Evolutionary conservation across 2,113 vertebrate genomes (phyloP).

Genomic region (Ahaetulla prasina): DNA sequence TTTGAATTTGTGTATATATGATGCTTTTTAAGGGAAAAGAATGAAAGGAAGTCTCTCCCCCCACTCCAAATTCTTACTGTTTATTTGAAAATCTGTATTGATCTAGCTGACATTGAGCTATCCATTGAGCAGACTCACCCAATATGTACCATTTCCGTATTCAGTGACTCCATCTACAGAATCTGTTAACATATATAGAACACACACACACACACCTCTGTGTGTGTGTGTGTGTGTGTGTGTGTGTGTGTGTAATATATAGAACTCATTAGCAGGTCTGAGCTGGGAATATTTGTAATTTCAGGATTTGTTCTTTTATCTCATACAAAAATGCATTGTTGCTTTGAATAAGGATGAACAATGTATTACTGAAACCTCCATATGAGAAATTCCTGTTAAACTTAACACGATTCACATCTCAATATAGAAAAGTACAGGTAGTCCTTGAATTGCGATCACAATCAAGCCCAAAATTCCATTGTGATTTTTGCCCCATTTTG

Average conservation of each 20-base stretch:
- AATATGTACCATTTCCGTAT: background rate
- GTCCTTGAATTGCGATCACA: background rate
- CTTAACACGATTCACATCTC: background rate
- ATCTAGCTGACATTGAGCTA: no score
- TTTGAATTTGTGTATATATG: background rate
- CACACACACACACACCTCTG: no score
- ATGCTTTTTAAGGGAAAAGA: background rate
- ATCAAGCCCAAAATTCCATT: background rate
- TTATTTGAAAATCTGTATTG: background rate
- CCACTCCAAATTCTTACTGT: background rate
- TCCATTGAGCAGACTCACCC: background rate
- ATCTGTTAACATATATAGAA: background rate
- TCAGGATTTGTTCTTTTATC: background rate
- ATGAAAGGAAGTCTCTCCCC: background rate
- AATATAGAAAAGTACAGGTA: background rate
- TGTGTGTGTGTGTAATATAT: no score
- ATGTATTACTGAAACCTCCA: background rate
- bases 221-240: no score
- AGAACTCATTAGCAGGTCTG: background rate
- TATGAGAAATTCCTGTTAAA: background rate
- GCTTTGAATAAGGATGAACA: background rate
- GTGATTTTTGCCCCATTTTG: background rate
- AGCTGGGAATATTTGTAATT: background rate
- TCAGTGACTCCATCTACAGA: background rate
- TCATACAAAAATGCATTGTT: background rate